A percentile compares a stretch with the other conserved stretches of the same genome.
These are phyloP conservation scores for Tanaodytes sp. DNA, from an alignment of 2,888 invertebrate genomes.

Conservation along the genomic window DNA sequence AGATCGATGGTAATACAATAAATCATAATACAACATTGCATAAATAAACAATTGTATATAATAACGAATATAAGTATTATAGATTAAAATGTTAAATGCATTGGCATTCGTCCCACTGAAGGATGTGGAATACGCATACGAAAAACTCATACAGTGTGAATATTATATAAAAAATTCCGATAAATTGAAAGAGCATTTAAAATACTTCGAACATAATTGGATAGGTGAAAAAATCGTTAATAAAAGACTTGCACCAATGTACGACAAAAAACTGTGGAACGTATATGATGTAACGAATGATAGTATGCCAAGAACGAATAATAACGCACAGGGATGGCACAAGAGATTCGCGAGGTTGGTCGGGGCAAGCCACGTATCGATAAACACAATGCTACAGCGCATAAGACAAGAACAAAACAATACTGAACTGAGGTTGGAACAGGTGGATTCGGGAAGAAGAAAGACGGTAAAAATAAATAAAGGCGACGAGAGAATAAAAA, in stretches of 20 bases:
- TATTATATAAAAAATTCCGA: constrained; percentile 2
- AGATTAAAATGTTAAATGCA: constrained; percentile 10
- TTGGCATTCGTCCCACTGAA: constrained; percentile 13
- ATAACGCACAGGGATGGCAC: constrained; percentile 12
- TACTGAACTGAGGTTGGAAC: background rate
- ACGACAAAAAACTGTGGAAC: constrained; percentile 8
- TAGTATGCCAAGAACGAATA: background rate
- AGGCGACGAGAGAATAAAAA: too few species aligned
- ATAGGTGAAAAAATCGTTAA: constrained; percentile 4
- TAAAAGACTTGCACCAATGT: constrained; percentile 2
- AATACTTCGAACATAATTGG: constrained; percentile 14
- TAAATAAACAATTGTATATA: too few species aligned
- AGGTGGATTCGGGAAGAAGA: background rate
- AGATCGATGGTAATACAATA: too few species aligned
- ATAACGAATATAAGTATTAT: too few species aligned
- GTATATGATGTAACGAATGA: background rate
- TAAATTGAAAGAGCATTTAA: background rate
- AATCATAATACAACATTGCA: too few species aligned
- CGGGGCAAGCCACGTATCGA: constrained; percentile 4
- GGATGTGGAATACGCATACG: background rate
- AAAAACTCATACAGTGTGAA: background rate
- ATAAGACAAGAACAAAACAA: constrained; percentile 1
- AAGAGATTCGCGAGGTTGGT: constrained; percentile 5
- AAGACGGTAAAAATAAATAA: too few species aligned
- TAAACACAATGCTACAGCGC: constrained; percentile 1